Conservation (phyloP, 2,113 vertebrate genomes). For the Thamnaconus septentrionalis region DNA sequence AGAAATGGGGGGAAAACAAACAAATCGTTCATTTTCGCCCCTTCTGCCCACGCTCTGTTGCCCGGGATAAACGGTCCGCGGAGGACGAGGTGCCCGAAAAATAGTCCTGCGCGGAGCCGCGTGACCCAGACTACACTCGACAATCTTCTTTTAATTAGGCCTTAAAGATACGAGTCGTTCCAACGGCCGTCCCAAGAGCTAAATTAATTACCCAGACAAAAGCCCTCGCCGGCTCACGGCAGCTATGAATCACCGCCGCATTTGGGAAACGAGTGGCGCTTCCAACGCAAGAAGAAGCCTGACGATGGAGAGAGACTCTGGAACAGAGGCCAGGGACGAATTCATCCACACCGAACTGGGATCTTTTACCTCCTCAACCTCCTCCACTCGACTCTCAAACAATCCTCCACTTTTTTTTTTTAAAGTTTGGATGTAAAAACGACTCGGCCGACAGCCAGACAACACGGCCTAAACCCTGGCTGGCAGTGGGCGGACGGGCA, state of each 20-base stretch:
- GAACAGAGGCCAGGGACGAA: not conserved
- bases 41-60: constrained; percentile 15
- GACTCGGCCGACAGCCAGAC: constrained; percentile 30
- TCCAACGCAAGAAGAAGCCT: constrained; percentile 37
- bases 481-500: constrained; percentile 49
- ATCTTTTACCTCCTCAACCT: too few relatives aligned
- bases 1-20: constrained; percentile 46
- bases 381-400: too few relatives aligned
- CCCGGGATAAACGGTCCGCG: constrained; percentile 29
- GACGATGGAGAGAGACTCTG: constrained; percentile 52
- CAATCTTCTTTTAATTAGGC: constrained; percentile 75
- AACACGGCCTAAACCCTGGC: constrained; percentile 30
- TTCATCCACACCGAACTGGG: too few relatives aligned
- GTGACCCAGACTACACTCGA: constrained; percentile 73
- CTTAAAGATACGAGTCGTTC: constrained; percentile 67
- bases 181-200: constrained; percentile 69
- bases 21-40: constrained; percentile 39
- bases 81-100: constrained; percentile 46
- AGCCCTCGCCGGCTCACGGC: constrained; percentile 65
- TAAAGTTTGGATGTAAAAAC: too few relatives aligned
- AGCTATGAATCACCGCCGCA: constrained; percentile 70
- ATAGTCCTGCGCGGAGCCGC: constrained; percentile 16
- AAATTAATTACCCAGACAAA: constrained; percentile 75
- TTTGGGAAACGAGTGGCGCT: constrained; percentile 68
- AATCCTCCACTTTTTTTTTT: too few relatives aligned